Percentiles rank a stretch among this genome's conserved stretches.
Conservation (phyloP, 1,140 invertebrate genomes). For the Drosophila leontia region DNA sequence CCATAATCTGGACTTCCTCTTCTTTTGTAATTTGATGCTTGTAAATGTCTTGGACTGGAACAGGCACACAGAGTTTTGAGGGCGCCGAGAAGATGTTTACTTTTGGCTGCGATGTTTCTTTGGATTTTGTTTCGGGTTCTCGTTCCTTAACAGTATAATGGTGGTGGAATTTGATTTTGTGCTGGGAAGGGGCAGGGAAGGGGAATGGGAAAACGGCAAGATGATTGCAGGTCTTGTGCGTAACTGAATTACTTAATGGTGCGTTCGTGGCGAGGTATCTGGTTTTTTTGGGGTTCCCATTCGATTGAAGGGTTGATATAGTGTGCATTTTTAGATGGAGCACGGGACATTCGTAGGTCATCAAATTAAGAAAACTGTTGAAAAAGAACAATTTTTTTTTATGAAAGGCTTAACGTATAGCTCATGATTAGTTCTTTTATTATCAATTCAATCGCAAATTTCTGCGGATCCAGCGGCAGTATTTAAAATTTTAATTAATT, state of each 20-base stretch:
- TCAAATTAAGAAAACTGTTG: no score
- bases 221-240: constrained; percentile 22
- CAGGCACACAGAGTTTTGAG: constrained; percentile 42
- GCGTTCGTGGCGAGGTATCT: not conserved
- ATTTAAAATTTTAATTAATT: no score
- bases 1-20: constrained; percentile 27
- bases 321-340: no score
- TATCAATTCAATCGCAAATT: no score
- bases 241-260: constrained; percentile 25
- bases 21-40: constrained; percentile 66
- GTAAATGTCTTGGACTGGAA: constrained; percentile 57
- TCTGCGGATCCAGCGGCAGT: no score
- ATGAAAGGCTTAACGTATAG: no score
- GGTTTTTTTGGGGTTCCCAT: not conserved
- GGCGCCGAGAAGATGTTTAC: constrained; percentile 15
- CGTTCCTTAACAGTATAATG: constrained; percentile 4
- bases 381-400: no score
- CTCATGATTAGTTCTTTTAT: no score
- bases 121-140: constrained; percentile 17
- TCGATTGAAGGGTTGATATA: no score
- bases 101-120: constrained; percentile 16
- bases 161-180: constrained; percentile 32
- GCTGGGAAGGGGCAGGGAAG: not conserved
- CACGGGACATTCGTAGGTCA: no score
- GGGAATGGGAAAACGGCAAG: not conserved